Percentiles rank a stretch among this genome's conserved stretches.
Conservation (phyloP, 2,888 invertebrate genomes). For the Mayetiola destructor region DNA sequence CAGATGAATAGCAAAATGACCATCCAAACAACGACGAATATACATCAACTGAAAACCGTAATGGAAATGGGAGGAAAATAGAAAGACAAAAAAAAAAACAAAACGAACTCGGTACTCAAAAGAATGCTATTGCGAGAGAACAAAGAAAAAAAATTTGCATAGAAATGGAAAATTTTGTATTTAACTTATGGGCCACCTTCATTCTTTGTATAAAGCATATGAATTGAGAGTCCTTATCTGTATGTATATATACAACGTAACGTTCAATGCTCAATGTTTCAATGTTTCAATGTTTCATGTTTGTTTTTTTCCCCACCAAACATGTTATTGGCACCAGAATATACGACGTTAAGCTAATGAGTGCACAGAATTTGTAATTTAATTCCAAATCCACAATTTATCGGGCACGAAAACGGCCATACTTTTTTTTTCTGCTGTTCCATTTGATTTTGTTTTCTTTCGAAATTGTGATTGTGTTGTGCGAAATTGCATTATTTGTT, state of each 20-base stretch:
- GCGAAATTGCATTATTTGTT: neutral
- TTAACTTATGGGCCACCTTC: conserved; percentile 4
- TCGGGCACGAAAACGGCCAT: neutral
- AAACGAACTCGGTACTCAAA: too few species aligned
- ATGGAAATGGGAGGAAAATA: neutral
- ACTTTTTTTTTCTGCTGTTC: neutral
- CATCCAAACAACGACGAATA: neutral
- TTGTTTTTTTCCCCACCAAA: neutral
- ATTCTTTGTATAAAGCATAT: neutral
- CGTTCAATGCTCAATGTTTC: neutral
- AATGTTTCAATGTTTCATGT: neutral
- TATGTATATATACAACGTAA: too few species aligned
- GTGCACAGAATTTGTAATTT: neutral
- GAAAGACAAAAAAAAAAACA: neutral
- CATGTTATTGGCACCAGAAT: neutral
- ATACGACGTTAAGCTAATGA: neutral
- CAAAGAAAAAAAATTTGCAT: conserved; percentile 10
- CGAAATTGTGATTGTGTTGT: neutral
- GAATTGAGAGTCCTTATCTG: too few species aligned
- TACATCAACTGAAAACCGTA: neutral
- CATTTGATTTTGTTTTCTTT: neutral
- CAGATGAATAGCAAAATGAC: neutral
- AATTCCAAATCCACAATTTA: conserved; percentile 10
- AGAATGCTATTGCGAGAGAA: too few species aligned
- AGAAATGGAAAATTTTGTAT: conserved; percentile 12